Percentiles rank a stretch among this genome's conserved stretches.
phyloP scores from a whole-genome alignment of 2,113 vertebrate species.

The Isichthys henryi region DNA sequence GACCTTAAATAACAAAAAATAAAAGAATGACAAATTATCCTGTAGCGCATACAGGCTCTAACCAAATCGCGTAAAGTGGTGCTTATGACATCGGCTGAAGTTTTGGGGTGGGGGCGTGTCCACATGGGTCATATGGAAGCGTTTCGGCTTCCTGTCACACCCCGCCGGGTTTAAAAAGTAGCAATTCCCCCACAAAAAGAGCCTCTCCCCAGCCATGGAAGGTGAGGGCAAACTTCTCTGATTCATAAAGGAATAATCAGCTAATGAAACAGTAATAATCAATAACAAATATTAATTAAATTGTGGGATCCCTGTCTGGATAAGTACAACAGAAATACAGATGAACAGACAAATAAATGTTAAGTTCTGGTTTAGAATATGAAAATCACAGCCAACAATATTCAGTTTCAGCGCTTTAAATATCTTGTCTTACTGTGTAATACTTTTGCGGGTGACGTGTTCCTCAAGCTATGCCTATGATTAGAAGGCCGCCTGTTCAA shows the following conservation, averaged over 20 bases:
- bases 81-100: background rate
- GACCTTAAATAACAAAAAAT: background rate
- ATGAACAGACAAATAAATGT: background rate
- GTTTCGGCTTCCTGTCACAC: constrained; percentile 52
- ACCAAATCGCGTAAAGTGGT: background rate
- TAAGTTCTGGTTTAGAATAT: background rate
- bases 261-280: background rate
- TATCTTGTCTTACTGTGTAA: background rate
- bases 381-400: background rate
- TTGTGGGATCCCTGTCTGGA: background rate
- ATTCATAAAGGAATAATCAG: background rate
- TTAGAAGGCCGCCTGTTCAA: background rate
- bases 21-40: background rate
- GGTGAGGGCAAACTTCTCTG: background rate
- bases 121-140: constrained; percentile 55
- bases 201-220: background rate
- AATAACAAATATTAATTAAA: background rate
- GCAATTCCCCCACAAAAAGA: background rate
- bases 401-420: background rate
- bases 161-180: constrained; percentile 26
- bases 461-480: background rate
- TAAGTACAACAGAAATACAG: background rate
- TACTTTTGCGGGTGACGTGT: background rate
- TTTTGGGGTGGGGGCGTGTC: constrained; percentile 31
- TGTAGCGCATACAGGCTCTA: background rate